Base-by-base conservation (phyloP, 2,888 invertebrate genomes). In the Napeogenes inachia region DNA sequence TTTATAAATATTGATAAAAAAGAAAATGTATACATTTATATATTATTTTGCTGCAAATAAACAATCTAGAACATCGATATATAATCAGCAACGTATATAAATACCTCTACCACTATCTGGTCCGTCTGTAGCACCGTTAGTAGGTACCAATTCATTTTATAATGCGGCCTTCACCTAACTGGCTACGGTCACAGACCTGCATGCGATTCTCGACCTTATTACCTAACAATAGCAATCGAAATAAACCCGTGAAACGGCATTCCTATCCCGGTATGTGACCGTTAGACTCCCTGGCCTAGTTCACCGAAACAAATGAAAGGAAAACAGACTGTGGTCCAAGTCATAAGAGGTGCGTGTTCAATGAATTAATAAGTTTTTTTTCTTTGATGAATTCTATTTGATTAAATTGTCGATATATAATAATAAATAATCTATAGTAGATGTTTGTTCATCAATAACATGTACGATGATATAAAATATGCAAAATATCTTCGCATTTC, bases 251-350 rank as follows among this genome's bases (percentile, higher is more conserved):
- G n/a, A 32, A 66, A 60, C 73, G 42, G 65, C 80, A 79, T 79
- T 80, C 80, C 79, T 64, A 53, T 62, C 63, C 61, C 60, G 59
- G 61, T 8, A 32, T 55, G 68, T 59, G 64, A 67, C 72, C 68
- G 69, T 66, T 68, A 71, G 70, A 66, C 72, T 62, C 64, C 67
- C 65, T 57, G 64, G 56, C 76, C 77, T 74, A 76, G 71, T 75
- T 74, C 72, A 70, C 70, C 68, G 72, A 72, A 68, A 69, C 79
- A 75, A 82, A 81, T 79, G 83, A 85, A 85, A 84, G 84, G 81
- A 84, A 84, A 84, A 83, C 73, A 79, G 45, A 54, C 38, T 21
- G 12, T 47, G 62, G 61, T 59, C 35, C 58, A 60, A 64, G 50
- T 45, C 53, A 59, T 38, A 63, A 70, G 76, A 70, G 72, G 45